Conservation (phyloP, 2,888 invertebrate species). For the Dimorphilus gyrociliatus region DNA sequence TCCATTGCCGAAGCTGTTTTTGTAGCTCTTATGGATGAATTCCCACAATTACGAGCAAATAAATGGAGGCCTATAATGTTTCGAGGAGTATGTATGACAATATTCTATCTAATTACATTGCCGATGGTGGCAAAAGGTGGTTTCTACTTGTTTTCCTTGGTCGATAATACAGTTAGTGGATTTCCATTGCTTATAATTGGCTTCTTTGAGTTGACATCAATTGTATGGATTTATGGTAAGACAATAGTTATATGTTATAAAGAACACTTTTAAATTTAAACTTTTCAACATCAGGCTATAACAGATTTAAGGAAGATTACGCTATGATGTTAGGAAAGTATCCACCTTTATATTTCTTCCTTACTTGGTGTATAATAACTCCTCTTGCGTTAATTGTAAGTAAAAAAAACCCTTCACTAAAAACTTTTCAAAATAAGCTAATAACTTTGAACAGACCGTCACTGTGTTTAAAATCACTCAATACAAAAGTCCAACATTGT, state of each 20-base stretch:
- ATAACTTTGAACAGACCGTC: too few relatives aligned
- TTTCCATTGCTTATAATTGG: slow-evolving; percentile 11
- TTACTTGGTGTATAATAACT: slow-evolving; percentile 20
- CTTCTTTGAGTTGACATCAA: slow-evolving; percentile 6
- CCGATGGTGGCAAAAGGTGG: slow-evolving; percentile 9
- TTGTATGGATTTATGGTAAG: slow-evolving; percentile 11
- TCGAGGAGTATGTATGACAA: slow-evolving; percentile 1
- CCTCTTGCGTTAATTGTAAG: slow-evolving; percentile 23
- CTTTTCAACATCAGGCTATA: too few relatives aligned
- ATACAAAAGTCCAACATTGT: slow-evolving; percentile 10
- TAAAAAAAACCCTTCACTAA: too few relatives aligned
- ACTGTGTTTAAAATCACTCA: slow-evolving; percentile 14
- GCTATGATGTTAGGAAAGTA: slow-evolving; percentile 24
- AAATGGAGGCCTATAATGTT: slow-evolving; percentile 2
- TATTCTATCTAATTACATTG: slow-evolving; percentile 3
- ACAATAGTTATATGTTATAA: too few relatives aligned
- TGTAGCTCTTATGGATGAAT: slow-evolving; percentile 9
- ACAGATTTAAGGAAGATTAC: slow-evolving; percentile 22
- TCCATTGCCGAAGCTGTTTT: slow-evolving; percentile 9
- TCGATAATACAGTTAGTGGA: slow-evolving; percentile 11
- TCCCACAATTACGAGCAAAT: slow-evolving; percentile 4
- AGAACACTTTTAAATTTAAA: too few relatives aligned
- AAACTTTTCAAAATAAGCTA: too few relatives aligned
- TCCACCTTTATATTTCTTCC: slow-evolving; percentile 14
- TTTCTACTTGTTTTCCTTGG: slow-evolving; percentile 11